Conservation (phyloP, 2,113 vertebrate genomes). For the Ailuropoda melanoleuca region DNA sequence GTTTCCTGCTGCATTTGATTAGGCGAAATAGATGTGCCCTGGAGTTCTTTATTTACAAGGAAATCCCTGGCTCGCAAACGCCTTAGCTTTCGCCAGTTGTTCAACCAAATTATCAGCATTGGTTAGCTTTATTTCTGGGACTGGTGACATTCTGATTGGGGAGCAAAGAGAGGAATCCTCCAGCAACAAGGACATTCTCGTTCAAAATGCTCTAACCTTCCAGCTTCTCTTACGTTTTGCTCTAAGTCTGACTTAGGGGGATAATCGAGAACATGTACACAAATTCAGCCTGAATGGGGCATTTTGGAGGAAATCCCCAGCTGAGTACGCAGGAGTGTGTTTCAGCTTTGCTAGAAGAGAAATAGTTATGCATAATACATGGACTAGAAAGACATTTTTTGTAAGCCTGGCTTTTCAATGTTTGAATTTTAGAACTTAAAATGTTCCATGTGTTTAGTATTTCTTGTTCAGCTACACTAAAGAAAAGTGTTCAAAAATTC, state of each 20-base stretch:
- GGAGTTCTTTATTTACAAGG: conserved; percentile 42
- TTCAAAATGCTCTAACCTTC: not conserved
- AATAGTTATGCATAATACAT: conserved; percentile 75
- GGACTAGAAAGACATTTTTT: conserved; percentile 68
- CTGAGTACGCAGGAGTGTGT: conserved; percentile 54
- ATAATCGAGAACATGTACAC: conserved; percentile 55
- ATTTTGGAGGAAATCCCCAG: conserved; percentile 59
- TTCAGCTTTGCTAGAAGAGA: conserved; percentile 67
- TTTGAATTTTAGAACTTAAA: conserved; percentile 72
- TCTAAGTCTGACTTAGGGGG: conserved; percentile 6
- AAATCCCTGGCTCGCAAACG: conserved; percentile 28
- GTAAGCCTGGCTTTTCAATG: conserved; percentile 69
- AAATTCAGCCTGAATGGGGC: conserved; percentile 55
- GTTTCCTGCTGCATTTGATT: conserved; percentile 39
- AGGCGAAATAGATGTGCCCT: conserved; percentile 9
- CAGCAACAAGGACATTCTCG: not conserved
- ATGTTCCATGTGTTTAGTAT: conserved; percentile 73
- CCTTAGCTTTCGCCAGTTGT: not conserved
- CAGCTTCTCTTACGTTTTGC: not conserved
- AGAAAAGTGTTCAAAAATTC: conserved; percentile 60
- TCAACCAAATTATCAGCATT: conserved; percentile 20
- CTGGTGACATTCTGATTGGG: not conserved
- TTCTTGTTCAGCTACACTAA: conserved; percentile 59
- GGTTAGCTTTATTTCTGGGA: not conserved
- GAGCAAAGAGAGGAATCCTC: not conserved